Conservation (phyloP, 2,797 vertebrate genomes). For the Mormyrops boulengeri region DNA sequence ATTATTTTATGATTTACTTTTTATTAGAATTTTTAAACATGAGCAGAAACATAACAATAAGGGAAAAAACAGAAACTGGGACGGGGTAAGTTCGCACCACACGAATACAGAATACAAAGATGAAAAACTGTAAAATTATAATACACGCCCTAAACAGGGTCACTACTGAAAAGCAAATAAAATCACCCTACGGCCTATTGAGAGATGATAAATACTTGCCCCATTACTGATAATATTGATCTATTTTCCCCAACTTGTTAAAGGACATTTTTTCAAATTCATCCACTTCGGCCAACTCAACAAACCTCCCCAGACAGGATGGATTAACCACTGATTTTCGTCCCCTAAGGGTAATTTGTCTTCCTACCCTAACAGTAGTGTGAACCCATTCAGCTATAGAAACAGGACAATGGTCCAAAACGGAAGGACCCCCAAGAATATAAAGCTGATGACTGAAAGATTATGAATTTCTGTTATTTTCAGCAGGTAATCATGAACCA, state of each 20-base stretch:
- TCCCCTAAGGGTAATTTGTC: background rate
- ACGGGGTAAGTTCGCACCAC: background rate
- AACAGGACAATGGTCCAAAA: background rate
- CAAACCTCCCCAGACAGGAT: background rate
- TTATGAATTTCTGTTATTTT: background rate
- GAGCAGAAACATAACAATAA: background rate
- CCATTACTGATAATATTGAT: background rate
- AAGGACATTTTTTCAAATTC: background rate
- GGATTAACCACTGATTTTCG: background rate
- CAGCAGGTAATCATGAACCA: background rate
- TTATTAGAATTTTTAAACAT: background rate
- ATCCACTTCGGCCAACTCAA: background rate
- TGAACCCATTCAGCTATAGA: background rate
- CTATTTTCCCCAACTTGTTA: background rate
- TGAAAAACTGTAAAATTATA: background rate
- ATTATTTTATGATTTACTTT: background rate
- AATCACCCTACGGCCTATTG: background rate
- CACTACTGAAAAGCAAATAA: background rate
- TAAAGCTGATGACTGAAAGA: background rate
- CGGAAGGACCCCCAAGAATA: background rate
- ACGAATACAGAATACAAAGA: background rate
- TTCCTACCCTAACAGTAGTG: background rate
- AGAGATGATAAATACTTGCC: background rate
- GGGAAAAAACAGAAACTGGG: background rate
- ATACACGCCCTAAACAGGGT: background rate